These are phyloP conservation scores for Carcina quercana DNA, from an alignment of 2,888 invertebrate species.

Conservation along the genomic window DNA sequence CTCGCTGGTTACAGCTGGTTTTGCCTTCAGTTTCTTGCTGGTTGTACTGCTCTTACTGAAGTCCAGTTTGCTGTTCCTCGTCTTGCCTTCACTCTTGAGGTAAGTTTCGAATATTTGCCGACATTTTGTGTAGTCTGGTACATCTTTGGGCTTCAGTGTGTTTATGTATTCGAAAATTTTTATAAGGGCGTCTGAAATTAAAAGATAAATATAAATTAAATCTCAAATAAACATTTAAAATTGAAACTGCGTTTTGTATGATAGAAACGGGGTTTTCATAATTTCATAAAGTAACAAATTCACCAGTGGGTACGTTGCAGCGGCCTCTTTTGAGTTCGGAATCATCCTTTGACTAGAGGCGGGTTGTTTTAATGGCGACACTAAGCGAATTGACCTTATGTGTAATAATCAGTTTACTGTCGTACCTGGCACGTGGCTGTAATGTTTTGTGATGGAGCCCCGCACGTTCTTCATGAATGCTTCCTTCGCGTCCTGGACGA, in stretches of 20 bases:
- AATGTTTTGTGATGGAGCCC: conserved; percentile 51
- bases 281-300: too few species aligned
- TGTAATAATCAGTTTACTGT: not conserved
- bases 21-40: conserved; percentile 28
- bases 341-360: too few species aligned
- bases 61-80: conserved; percentile 73
- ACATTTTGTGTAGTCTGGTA: conserved; percentile 84
- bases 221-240: too few species aligned
- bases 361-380: too few species aligned
- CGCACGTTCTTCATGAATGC: conserved; percentile 76
- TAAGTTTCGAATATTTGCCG: conserved; percentile 78
- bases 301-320: too few species aligned
- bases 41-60: conserved; percentile 50
- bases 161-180: conserved; percentile 81
- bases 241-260: too few species aligned
- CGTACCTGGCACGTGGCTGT: conserved; percentile 48
- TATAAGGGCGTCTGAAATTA: conserved; percentile 71
- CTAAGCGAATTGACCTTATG: too few species aligned
- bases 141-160: conserved; percentile 79
- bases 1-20: conserved; percentile 7
- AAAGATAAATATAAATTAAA: too few species aligned
- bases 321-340: too few species aligned
- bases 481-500: conserved; percentile 81
- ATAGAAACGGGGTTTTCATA: too few species aligned
- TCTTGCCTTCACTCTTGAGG: conserved; percentile 76